phyloP scores from a whole-genome alignment of 2,797 vertebrate species.

The Ctenopoma kingsleyae region DNA sequence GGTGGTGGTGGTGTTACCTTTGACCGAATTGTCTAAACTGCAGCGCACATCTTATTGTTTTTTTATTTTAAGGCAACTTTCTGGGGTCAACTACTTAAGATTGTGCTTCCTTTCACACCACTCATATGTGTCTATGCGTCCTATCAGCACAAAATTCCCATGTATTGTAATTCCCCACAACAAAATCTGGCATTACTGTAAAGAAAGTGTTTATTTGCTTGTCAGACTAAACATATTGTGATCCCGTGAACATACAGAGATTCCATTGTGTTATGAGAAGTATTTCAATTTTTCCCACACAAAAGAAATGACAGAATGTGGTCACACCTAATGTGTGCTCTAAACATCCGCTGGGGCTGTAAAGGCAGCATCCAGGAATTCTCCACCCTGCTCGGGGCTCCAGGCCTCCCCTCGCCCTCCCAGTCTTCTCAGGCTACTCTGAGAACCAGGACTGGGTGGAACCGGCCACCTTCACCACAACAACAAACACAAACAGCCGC shows the following conservation, averaged over 20 bases:
- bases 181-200: conserved; percentile 53
- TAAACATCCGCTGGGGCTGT: conserved; percentile 84
- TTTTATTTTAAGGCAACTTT: conserved; percentile 27
- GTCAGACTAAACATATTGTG: conserved; percentile 69
- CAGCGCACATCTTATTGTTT: conserved; percentile 5
- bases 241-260: conserved; percentile 61
- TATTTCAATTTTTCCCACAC: conserved; percentile 80
- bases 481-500: conserved; percentile 68
- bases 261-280: conserved; percentile 79
- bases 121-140: conserved; percentile 26
- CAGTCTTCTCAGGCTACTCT: conserved; percentile 54
- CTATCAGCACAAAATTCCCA: conserved; percentile 59
- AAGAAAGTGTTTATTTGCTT: conserved; percentile 75
- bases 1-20: conserved; percentile 62
- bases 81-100: not conserved
- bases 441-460: conserved; percentile 76
- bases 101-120: conserved; percentile 53
- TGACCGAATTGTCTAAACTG: not conserved
- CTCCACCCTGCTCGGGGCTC: conserved; percentile 75
- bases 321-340: conserved; percentile 83
- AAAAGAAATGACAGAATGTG: conserved; percentile 85
- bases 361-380: conserved; percentile 86
- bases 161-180: conserved; percentile 46
- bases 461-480: conserved; percentile 68
- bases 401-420: conserved; percentile 53